Evolutionary conservation across 2,113 vertebrate genomes (phyloP).

Genomic region (Tonatia bakeri): DNA sequence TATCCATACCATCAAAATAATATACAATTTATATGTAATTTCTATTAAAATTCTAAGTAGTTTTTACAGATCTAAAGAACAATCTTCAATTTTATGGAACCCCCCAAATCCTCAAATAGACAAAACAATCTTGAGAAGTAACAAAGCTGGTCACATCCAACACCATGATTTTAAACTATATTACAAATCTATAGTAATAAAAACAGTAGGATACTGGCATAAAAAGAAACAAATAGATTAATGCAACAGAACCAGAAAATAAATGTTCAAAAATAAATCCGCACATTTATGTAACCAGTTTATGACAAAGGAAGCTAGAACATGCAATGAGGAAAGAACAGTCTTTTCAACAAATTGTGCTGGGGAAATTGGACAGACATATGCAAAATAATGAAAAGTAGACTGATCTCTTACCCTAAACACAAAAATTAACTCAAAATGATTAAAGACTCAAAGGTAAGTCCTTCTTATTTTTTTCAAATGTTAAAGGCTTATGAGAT

Average conservation of each 20-base stretch:
- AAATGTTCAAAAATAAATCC: neutral
- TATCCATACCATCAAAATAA: too few species aligned
- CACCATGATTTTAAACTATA: neutral
- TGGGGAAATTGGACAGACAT: neutral
- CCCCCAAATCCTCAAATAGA: too few species aligned
- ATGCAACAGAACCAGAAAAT: neutral
- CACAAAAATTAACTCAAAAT: neutral
- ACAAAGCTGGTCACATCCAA: neutral
- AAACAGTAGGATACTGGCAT: neutral
- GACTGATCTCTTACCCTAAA: neutral
- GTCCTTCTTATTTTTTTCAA: neutral
- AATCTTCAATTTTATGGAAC: neutral
- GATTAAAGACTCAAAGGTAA: neutral
- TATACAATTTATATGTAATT: too few species aligned
- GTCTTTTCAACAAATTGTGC: neutral
- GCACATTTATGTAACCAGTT: neutral
- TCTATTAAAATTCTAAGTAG: neutral
- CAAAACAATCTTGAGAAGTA: too few species aligned
- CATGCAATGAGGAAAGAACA: neutral
- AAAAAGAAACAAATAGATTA: neutral
- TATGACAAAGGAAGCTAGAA: neutral
- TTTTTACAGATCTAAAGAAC: neutral
- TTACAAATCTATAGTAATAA: neutral
- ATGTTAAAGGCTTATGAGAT: neutral
- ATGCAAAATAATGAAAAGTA: neutral